A percentile compares a stretch with the other conserved stretches of the same genome.
Conservation (phyloP, 1,140 invertebrate species). For the Procambarus virginalis region DNA sequence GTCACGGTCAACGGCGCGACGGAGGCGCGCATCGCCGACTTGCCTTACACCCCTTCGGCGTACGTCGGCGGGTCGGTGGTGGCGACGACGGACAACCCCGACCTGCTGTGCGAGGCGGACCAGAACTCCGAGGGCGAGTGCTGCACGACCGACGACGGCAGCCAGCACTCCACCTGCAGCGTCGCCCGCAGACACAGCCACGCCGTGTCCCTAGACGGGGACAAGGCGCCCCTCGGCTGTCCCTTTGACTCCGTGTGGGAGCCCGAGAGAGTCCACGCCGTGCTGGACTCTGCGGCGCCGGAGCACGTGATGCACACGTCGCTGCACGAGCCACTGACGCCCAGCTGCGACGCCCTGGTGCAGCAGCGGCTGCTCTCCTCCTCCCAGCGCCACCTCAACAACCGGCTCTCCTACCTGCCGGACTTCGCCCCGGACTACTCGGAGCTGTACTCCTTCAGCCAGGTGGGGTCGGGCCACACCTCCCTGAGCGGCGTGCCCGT, state of each 20-base stretch:
- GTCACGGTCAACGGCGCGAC: slow-evolving; percentile 56
- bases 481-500: slow-evolving; percentile 12
- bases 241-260: slow-evolving; percentile 53
- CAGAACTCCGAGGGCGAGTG: slow-evolving; percentile 32
- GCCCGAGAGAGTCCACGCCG: slow-evolving; percentile 62
- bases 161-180: slow-evolving; percentile 40
- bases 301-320: slow-evolving; percentile 68
- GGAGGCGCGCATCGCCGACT: slow-evolving; percentile 44
- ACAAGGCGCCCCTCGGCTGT: slow-evolving; percentile 35
- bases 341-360: slow-evolving; percentile 38
- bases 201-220: slow-evolving; percentile 42
- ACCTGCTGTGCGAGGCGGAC: slow-evolving; percentile 57
- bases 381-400: slow-evolving; percentile 49
- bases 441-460: slow-evolving; percentile 47
- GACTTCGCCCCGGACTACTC: slow-evolving; percentile 67
- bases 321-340: slow-evolving; percentile 41
- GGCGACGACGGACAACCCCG: slow-evolving; percentile 53
- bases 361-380: slow-evolving; percentile 36
- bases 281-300: slow-evolving; percentile 68
- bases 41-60: slow-evolving; percentile 55
- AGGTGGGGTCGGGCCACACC: slow-evolving; percentile 36
- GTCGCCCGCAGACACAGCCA: slow-evolving; percentile 25
- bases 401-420: slow-evolving; percentile 55
- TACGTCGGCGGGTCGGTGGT: slow-evolving; percentile 64
- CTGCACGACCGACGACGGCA: slow-evolving; percentile 49